A percentile compares a stretch with the other conserved stretches of the same genome.
phyloP scores from a whole-genome alignment of 2,888 invertebrate genomes.

The Epirrita christyi region DNA sequence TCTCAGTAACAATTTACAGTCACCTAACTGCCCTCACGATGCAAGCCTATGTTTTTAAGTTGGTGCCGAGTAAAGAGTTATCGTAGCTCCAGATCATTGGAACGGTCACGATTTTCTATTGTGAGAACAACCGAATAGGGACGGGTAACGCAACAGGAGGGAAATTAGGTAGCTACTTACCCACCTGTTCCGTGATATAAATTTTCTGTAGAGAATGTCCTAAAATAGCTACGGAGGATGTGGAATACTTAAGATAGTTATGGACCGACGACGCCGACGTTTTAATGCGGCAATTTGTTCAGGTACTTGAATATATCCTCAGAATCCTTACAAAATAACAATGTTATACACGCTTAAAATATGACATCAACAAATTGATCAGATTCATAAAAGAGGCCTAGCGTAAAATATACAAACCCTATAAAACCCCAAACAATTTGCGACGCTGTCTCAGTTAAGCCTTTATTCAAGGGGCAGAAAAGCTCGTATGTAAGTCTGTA shows the following conservation, averaged over 20 bases:
- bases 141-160: slow-evolving; percentile 45
- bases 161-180: slow-evolving; percentile 9
- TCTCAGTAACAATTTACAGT: slow-evolving; percentile 65
- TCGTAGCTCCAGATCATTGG: slow-evolving; percentile 67
- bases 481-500: slow-evolving; percentile 6
- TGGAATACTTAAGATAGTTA: background rate
- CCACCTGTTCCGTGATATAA: slow-evolving; percentile 35
- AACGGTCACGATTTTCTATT: slow-evolving; percentile 73
- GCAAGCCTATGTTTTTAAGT: slow-evolving; percentile 53
- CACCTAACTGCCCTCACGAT: slow-evolving; percentile 62
- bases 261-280: background rate
- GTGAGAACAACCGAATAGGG: slow-evolving; percentile 66
- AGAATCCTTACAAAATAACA: background rate
- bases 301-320: background rate
- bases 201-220: slow-evolving; percentile 20
- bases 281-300: background rate
- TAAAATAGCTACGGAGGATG: slow-evolving; percentile 15
- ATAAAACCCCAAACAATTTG: slow-evolving; percentile 17
- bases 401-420: background rate
- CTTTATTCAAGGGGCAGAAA: slow-evolving; percentile 19
- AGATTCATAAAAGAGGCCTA: slow-evolving; percentile 1
- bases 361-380: slow-evolving; percentile 4
- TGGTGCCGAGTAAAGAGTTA: slow-evolving; percentile 61
- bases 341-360: background rate
- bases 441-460: slow-evolving; percentile 17